phyloP scores from a whole-genome alignment of 2,888 invertebrate genomes.

The Athrips mouffetella region DNA sequence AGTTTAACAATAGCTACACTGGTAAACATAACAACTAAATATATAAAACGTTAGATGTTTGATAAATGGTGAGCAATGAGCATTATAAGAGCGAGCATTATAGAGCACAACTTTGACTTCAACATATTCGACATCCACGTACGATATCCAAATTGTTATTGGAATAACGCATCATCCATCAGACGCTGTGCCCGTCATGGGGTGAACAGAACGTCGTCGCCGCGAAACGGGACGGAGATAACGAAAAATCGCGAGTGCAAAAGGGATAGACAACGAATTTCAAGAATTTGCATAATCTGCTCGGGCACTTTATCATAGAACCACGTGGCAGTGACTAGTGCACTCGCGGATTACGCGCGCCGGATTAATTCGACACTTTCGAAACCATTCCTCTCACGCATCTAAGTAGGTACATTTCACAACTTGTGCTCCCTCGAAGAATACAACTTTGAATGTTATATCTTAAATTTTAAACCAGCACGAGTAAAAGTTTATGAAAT shows the following conservation, averaged over 20 bases:
- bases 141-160: constrained; percentile 76
- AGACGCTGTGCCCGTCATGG: constrained; percentile 63
- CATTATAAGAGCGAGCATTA: constrained; percentile 29
- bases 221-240: constrained; percentile 41
- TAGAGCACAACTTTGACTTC: constrained; percentile 46
- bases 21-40: not conserved
- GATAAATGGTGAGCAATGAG: constrained; percentile 23
- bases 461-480: not conserved
- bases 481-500: not conserved
- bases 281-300: constrained; percentile 77
- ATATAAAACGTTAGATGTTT: not conserved
- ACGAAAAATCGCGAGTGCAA: constrained; percentile 35
- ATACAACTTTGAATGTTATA: constrained; percentile 17
- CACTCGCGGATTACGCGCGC: constrained; percentile 69
- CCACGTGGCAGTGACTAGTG: constrained; percentile 78
- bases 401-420: too few relatives aligned
- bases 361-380: constrained; percentile 61
- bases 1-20: constrained; percentile 15
- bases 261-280: constrained; percentile 57
- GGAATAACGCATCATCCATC: constrained; percentile 78
- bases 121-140: constrained; percentile 60
- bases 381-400: constrained; percentile 47
- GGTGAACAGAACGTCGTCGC: constrained; percentile 55
- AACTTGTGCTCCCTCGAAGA: constrained; percentile 11
- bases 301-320: constrained; percentile 76